These are phyloP conservation scores for Hypotaenidia okinawae DNA, from an alignment of 2,797 vertebrate species.

Conservation along the genomic window DNA sequence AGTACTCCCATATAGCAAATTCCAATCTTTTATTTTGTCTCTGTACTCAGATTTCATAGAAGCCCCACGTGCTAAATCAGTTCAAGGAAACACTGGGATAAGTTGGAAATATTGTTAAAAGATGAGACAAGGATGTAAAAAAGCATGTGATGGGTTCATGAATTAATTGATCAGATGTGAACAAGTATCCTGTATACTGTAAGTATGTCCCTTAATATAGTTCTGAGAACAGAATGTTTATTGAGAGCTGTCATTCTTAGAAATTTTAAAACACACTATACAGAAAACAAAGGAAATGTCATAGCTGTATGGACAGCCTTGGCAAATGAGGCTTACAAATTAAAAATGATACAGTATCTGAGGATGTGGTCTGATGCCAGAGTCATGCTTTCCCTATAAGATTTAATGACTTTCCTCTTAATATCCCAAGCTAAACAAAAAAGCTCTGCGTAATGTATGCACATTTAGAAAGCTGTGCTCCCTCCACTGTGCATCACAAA, in stretches of 20 bases:
- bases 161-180: background rate
- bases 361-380: background rate
- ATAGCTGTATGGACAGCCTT: background rate
- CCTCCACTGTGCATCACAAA: background rate
- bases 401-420: background rate
- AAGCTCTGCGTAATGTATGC: background rate
- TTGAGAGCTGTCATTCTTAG: background rate
- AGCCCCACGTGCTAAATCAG: background rate
- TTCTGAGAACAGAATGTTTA: background rate
- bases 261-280: background rate
- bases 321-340: background rate
- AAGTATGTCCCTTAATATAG: background rate
- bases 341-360: background rate
- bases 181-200: background rate
- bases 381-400: background rate
- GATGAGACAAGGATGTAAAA: background rate
- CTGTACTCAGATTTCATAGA: background rate
- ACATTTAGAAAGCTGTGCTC: background rate
- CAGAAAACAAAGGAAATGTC: background rate
- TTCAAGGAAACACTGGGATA: background rate
- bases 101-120: background rate
- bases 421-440: background rate
- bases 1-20: background rate
- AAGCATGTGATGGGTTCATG: rapidly evolving
- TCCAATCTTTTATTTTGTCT: background rate